phyloP scores from a whole-genome alignment of 2,888 invertebrate genomes.

The Drosophila limbata region DNA sequence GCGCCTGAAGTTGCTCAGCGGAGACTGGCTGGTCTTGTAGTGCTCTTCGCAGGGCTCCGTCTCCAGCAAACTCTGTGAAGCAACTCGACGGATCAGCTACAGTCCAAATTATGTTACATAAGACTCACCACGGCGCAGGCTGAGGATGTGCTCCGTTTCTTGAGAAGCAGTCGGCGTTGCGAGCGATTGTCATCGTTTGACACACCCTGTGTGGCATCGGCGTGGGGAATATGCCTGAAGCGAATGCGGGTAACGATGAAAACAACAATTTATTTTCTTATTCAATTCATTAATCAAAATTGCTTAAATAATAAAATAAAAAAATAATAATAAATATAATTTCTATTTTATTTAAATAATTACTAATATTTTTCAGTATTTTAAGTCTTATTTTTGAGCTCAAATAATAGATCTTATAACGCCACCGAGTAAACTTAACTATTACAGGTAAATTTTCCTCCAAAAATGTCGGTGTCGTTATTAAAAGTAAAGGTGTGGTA shows the following conservation, averaged over 20 bases:
- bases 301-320: too few species aligned
- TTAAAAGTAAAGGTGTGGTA: too few species aligned
- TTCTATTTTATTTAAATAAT: too few species aligned
- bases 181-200: conserved; percentile 91
- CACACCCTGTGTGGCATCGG: conserved; percentile 87
- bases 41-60: conserved; percentile 92
- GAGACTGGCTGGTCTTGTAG: conserved; percentile 91
- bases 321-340: too few species aligned
- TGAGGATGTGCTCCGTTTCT: conserved; percentile 95
- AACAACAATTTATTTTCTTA: not conserved
- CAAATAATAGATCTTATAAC: too few species aligned
- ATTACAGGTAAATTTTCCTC: too few species aligned
- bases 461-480: too few species aligned
- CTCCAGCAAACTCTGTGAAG: conserved; percentile 91
- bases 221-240: conserved; percentile 90
- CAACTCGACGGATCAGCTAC: conserved; percentile 20
- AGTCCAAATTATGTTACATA: not conserved
- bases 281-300: not conserved
- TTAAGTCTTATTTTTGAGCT: too few species aligned
- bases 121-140: conserved; percentile 90
- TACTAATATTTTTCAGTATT: too few species aligned
- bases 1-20: conserved; percentile 90
- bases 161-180: conserved; percentile 92
- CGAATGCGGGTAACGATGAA: not conserved
- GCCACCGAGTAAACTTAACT: too few species aligned